Conservation (phyloP, 2,888 invertebrate genomes). For the Eristalis intricaria region DNA sequence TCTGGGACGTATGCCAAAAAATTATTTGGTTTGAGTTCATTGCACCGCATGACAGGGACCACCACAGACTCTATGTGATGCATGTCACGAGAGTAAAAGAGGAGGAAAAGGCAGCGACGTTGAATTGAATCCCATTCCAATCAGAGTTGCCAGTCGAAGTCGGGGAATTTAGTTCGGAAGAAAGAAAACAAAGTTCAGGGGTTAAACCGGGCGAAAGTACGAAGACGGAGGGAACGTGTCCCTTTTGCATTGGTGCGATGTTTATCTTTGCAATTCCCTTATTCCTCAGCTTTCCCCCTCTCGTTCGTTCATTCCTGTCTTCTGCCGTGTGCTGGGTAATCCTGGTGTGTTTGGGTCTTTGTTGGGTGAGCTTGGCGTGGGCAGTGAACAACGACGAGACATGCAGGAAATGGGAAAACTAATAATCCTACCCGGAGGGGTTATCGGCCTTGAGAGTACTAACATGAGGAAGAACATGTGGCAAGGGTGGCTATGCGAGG, state of each 20-base stretch:
- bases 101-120: background rate
- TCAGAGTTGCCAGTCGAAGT: background rate
- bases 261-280: conserved; percentile 17
- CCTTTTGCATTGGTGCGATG: conserved; percentile 7
- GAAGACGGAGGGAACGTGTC: conserved; percentile 18
- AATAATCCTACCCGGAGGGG: conserved; percentile 20
- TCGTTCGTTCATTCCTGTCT: background rate
- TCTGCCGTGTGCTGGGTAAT: background rate
- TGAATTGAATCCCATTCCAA: background rate
- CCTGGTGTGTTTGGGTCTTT: background rate
- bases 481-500: too few species aligned
- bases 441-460: conserved; percentile 30
- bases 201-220: conserved; percentile 18
- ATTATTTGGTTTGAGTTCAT: conserved; percentile 53
- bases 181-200: conserved; percentile 34
- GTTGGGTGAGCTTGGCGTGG: conserved; percentile 1
- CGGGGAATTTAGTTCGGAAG: background rate
- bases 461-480: background rate
- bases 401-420: conserved; percentile 15
- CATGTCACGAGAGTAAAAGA: background rate
- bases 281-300: background rate
- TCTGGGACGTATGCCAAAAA: conserved; percentile 66
- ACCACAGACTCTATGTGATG: background rate
- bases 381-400: background rate
- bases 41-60: conserved; percentile 41